Base-by-base conservation (phyloP, 2,888 invertebrate genomes). In the Unio delphinus region DNA sequence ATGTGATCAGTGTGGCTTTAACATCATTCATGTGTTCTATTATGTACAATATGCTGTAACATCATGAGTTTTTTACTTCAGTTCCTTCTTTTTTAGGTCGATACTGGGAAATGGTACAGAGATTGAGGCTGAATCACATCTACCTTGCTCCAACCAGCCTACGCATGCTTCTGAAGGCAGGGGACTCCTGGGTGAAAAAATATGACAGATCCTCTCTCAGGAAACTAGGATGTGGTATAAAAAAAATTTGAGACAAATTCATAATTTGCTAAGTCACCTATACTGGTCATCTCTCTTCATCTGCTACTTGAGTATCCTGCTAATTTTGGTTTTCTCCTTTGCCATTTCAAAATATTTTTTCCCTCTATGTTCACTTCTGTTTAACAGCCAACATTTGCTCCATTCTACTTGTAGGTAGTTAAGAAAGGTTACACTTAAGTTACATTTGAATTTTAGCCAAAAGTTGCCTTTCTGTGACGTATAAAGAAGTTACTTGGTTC, bases 131-230 rank as follows among this genome's bases (percentile, higher is more conserved):
- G 28, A 90, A 90, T 58, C 91, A 91, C 78, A 90, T 92, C 61
- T 92, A 92, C 81, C 84, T 90, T 45, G 90, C 92, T 1, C 92
- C 92, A 1, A 92, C 92, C 0, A 90, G 92, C 0, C 83, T 92
- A 4, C 86, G 92, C 55, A 82, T 91, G 61, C 86, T 92, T 28
- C 86, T 92, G 61, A 90, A 89, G 73, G 86, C 87, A 58, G 90
- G 91, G 0, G 87, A 90, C 63, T 80, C 85, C 15, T 90, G 87
- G 86, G 88, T 88, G 11, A 83, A 73, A n/a, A 90, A 90, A 74
- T 90, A 91, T 79, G 90, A 91, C 80, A 80, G 88, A 45, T 91
- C 91, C 26, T 89, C 90, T 2, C 83, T 92, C 15, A 84, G 89
- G 61, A 87, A 89, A 66, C 67, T 81, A 28, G 80, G 81, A 20